Percentiles rank a stretch among this genome's conserved stretches.
Conservation (phyloP, 2,113 vertebrate genomes). For the Eretmodus cyanostictus region DNA sequence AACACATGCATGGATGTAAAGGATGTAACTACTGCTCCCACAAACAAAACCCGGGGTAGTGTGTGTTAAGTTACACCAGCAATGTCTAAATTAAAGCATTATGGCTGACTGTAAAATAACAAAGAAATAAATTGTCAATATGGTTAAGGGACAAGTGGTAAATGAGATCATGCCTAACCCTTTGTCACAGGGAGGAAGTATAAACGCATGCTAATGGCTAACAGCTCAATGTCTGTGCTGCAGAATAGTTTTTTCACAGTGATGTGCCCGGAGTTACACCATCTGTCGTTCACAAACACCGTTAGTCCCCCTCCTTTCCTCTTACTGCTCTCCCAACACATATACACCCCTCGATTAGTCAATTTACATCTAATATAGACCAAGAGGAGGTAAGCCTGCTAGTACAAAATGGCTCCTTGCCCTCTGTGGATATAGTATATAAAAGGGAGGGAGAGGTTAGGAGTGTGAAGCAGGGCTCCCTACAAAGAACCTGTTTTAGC, state of each 20-base stretch:
- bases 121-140: no score
- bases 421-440: neutral
- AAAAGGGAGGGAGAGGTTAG: neutral
- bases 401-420: neutral
- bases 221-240: neutral
- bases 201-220: neutral
- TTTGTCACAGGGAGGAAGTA: neutral
- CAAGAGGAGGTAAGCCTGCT: neutral
- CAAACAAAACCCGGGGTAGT: no score
- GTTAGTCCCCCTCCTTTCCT: neutral
- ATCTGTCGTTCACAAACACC: neutral
- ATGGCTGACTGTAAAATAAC: no score
- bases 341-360: neutral
- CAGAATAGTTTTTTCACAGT: neutral
- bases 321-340: neutral
- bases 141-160: no score
- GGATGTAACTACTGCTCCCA: no score
- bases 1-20: no score
- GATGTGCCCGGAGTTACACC: neutral
- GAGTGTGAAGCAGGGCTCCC: neutral
- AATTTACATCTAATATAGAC: neutral
- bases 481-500: neutral
- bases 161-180: neutral
- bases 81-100: no score
- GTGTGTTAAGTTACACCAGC: no score